Evolutionary conservation across 2,797 vertebrate genomes (phyloP).

Genomic region (Uromys caudimaculatus): DNA sequence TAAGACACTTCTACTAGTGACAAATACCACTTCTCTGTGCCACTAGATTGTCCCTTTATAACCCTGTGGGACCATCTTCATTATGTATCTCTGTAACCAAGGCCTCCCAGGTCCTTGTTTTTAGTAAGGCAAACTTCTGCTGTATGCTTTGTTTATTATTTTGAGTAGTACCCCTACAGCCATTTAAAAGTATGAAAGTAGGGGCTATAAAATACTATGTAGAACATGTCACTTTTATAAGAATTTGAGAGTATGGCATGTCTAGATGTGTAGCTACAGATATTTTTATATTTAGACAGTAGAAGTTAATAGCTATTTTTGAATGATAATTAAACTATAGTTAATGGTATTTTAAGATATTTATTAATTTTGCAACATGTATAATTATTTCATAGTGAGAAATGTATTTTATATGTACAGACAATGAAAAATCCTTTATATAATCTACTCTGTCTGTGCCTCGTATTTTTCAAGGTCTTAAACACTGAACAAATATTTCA

Average conservation of each 20-base stretch:
- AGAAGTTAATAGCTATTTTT: constrained; percentile 13
- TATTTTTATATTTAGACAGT: not conserved
- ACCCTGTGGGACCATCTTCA: not conserved
- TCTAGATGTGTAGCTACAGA: not conserved
- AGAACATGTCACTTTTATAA: not conserved
- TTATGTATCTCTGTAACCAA: not conserved
- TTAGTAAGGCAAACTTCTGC: not conserved
- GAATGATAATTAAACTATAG: not conserved
- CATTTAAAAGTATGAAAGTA: not conserved
- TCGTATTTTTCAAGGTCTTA: not conserved
- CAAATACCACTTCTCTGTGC: not conserved
- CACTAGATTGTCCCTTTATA: not conserved
- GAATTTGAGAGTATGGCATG: not conserved
- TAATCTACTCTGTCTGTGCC: not conserved
- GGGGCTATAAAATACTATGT: not conserved
- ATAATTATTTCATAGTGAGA: constrained; percentile 35
- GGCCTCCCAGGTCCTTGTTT: not conserved
- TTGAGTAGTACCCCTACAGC: not conserved
- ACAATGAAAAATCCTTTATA: not conserved
- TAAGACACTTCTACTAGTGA: not conserved
- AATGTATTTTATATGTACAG: not conserved
- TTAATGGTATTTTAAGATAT: not conserved
- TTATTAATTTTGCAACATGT: constrained; percentile 17
- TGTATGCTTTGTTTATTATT: not conserved
- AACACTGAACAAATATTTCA: not conserved